A percentile compares a stretch with the other conserved stretches of the same genome.
Evolutionary conservation across 2,797 vertebrate genomes (phyloP).

Genomic region (Melanotaenia boesemani): DNA sequence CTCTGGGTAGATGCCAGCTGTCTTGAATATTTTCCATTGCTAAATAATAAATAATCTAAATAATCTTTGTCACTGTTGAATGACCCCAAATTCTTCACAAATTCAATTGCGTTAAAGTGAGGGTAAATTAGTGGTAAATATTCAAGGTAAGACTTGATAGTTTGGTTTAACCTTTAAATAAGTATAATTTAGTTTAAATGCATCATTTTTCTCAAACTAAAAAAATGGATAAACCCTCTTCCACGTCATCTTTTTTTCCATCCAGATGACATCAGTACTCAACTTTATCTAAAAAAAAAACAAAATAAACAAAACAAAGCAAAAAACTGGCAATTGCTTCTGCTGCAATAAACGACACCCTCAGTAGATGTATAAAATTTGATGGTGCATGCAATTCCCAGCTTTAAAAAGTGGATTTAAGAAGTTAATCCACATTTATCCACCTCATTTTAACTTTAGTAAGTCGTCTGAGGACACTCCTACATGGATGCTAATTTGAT

Average conservation of each 20-base stretch:
- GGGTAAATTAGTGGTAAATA: not conserved
- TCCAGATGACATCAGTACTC: not conserved
- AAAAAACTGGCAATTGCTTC: not conserved
- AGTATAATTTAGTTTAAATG: not conserved
- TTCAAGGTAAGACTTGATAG: not conserved
- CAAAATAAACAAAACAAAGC: too few species aligned
- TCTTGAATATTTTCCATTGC: too few species aligned
- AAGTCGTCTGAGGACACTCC: conserved; percentile 25
- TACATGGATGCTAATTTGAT: conserved; percentile 31
- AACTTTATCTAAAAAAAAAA: not conserved
- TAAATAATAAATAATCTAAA: too few species aligned
- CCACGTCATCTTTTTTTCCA: not conserved
- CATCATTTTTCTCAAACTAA: not conserved
- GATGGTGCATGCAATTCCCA: conserved; percentile 1
- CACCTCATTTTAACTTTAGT: not conserved
- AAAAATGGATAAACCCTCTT: not conserved
- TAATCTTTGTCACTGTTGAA: too few species aligned
- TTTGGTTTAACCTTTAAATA: not conserved
- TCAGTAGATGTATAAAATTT: conserved; percentile 3
- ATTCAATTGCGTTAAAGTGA: not conserved
- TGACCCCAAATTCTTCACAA: too few species aligned
- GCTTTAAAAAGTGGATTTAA: not conserved
- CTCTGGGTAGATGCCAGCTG: too few species aligned
- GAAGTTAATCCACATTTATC: conserved; percentile 5
- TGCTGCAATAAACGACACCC: not conserved